Percentiles rank a stretch among this genome's conserved stretches.
Evolutionary conservation across 2,113 vertebrate genomes (phyloP).

Genomic region (Psittacula cyanocephala): DNA sequence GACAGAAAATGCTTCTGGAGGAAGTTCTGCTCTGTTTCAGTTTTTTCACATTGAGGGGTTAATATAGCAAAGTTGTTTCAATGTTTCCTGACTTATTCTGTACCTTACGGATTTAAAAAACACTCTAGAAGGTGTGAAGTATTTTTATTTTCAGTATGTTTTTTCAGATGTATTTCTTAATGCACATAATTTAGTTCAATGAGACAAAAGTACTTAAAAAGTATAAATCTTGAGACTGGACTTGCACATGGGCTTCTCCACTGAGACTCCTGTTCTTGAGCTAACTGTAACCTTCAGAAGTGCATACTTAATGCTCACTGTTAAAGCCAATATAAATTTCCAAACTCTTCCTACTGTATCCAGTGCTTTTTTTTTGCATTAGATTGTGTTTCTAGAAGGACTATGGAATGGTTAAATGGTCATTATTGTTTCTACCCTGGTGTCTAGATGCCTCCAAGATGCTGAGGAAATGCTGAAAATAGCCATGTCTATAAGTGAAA

Average conservation of each 20-base stretch:
- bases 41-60: not conserved
- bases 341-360: not conserved
- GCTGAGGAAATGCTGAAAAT: constrained; percentile 87
- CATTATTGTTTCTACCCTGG: constrained; percentile 1
- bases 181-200: not conserved
- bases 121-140: not conserved
- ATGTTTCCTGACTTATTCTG: not conserved
- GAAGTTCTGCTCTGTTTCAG: not conserved
- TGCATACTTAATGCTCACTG: not conserved
- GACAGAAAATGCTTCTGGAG: not conserved
- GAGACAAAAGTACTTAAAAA: not conserved
- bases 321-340: not conserved
- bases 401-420: not conserved
- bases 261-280: not conserved
- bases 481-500: constrained; percentile 81
- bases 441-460: constrained; percentile 87
- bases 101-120: not conserved
- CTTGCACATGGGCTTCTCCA: not conserved
- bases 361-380: not conserved
- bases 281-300: not conserved
- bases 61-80: not conserved
- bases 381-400: not conserved
- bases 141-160: not conserved
- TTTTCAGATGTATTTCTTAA: not conserved
- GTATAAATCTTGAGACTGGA: not conserved